Evolutionary conservation across 37 sponge, comb jelly and placozoan species (phyloP).

Genomic region (Agelas oroides): DNA sequence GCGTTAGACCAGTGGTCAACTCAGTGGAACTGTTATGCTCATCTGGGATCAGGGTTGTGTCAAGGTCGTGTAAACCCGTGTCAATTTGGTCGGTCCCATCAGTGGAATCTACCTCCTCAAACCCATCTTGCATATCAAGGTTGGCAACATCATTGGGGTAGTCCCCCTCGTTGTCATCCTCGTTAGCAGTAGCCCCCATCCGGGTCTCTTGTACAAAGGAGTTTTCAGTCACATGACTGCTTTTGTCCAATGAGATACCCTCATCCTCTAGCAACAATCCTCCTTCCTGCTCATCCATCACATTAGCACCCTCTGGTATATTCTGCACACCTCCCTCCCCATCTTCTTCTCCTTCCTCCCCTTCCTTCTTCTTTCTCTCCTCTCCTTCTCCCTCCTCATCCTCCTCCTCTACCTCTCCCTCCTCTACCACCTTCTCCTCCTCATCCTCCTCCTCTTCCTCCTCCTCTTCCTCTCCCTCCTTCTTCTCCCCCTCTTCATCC

Average conservation of each 20-base stretch:
- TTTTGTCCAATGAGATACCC: not conserved
- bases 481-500: not conserved
- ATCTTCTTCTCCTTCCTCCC: not conserved
- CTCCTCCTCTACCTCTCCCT: not conserved
- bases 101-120: too few relatives aligned
- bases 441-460: too few relatives aligned
- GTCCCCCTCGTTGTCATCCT: too few relatives aligned
- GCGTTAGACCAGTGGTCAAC: too few relatives aligned
- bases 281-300: not conserved
- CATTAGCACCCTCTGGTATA: not conserved
- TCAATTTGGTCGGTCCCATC: too few relatives aligned
- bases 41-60: not conserved
- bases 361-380: not conserved
- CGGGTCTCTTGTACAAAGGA: too few relatives aligned
- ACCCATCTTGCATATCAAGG: too few relatives aligned
- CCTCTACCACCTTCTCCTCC: not conserved
- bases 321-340: not conserved
- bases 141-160: too few relatives aligned
- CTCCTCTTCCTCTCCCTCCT: not conserved
- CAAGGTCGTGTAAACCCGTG: too few relatives aligned
- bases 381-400: not conserved
- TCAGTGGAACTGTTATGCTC: too few relatives aligned
- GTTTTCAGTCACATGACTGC: not conserved
- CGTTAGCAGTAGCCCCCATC: too few relatives aligned
- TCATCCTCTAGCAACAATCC: not conserved